Percentiles rank a stretch among this genome's conserved stretches.
These are phyloP conservation scores for Orthosia gothica DNA, from an alignment of 2,888 invertebrate species.

Conservation along the genomic window DNA sequence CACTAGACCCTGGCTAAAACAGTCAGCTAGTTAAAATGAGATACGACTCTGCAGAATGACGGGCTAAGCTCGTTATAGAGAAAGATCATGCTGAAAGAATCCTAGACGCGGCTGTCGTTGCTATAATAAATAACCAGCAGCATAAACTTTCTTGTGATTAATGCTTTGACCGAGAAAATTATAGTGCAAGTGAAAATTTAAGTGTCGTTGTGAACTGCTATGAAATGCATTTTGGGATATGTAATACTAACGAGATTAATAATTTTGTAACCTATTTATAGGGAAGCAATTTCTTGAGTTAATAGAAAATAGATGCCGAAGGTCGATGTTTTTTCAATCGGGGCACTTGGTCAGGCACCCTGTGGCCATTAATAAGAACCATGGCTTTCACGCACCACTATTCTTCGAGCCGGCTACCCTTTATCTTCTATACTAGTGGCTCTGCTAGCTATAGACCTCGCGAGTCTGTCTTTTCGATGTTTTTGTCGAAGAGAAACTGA, in stretches of 20 bases:
- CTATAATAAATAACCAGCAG: conserved; percentile 43
- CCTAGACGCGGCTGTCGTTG: conserved; percentile 51
- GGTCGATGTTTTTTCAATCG: too few relatives aligned
- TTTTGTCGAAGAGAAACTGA: too few relatives aligned
- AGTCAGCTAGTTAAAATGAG: conserved; percentile 60
- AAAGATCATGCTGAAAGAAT: conserved; percentile 59
- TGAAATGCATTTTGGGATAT: conserved; percentile 13
- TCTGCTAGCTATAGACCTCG: too few relatives aligned
- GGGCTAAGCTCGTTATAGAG: conserved; percentile 46
- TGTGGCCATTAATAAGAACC: too few relatives aligned
- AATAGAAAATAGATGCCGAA: too few relatives aligned
- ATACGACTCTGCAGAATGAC: conserved; percentile 49
- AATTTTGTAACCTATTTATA: neutral
- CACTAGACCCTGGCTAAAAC: conserved; percentile 32
- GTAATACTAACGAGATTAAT: neutral
- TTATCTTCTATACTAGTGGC: too few relatives aligned
- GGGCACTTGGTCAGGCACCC: too few relatives aligned
- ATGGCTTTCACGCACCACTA: too few relatives aligned
- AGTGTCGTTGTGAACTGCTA: conserved; percentile 8
- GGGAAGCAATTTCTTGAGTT: too few relatives aligned
- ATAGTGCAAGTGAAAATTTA: neutral
- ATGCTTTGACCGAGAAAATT: conserved; percentile 1
- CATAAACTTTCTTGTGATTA: conserved; percentile 27
- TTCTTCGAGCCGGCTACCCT: too few relatives aligned
- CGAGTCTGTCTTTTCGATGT: too few relatives aligned